phyloP scores from a whole-genome alignment of 2,888 invertebrate species.

The Phyllotreta cruciferae region DNA sequence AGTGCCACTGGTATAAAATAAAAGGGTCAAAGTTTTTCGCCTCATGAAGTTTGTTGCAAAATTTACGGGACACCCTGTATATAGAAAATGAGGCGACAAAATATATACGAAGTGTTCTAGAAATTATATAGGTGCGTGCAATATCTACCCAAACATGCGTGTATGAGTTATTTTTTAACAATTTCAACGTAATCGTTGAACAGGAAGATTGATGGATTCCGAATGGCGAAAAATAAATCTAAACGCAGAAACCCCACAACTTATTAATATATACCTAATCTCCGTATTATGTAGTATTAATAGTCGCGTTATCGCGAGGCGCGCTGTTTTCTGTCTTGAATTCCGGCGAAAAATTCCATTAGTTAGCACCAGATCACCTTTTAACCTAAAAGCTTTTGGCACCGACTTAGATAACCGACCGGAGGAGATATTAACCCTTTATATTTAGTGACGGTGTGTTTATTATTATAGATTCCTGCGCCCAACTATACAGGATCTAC shows the following conservation, averaged over 20 bases:
- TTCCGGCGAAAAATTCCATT: constrained; percentile 58
- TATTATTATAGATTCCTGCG: constrained; percentile 13
- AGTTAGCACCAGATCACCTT: constrained; percentile 63
- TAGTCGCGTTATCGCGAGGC: constrained; percentile 44
- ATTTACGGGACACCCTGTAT: too few species aligned
- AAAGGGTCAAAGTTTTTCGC: too few species aligned
- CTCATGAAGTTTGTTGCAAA: too few species aligned
- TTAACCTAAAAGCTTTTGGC: constrained; percentile 62
- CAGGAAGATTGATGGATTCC: not conserved
- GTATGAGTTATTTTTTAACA: too few species aligned
- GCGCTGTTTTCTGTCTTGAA: constrained; percentile 51
- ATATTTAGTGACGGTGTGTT: constrained; percentile 23
- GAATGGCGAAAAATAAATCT: constrained; percentile 1
- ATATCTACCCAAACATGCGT: too few species aligned
- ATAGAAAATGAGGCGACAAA: too few species aligned
- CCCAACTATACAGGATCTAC: constrained; percentile 7
- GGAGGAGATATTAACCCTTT: constrained; percentile 43
- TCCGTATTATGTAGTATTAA: constrained; percentile 46
- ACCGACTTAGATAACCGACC: constrained; percentile 50
- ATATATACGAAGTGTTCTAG: too few species aligned
- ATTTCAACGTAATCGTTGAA: too few species aligned
- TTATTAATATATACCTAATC: constrained; percentile 19
- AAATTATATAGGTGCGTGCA: too few species aligned
- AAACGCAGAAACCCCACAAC: constrained; percentile 5
- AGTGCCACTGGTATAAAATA: too few species aligned